These are phyloP conservation scores for Ichneumoninae sp. DNA, from an alignment of 2,888 invertebrate species.

Conservation along the genomic window DNA sequence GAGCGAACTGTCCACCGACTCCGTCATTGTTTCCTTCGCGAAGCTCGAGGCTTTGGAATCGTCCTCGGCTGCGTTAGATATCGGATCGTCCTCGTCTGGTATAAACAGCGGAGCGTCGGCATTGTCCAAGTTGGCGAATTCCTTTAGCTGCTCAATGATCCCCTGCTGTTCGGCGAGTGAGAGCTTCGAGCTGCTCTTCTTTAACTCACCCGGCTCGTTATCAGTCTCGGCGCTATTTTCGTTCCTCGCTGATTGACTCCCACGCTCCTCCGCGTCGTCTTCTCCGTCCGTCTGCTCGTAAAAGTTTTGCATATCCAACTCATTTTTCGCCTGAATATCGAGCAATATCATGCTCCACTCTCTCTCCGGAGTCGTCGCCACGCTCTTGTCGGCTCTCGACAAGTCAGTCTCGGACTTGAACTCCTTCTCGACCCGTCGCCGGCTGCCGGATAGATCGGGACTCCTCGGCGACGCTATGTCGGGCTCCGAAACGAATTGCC, in stretches of 20 bases:
- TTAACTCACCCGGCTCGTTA: conserved; percentile 53
- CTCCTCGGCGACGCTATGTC: conserved; percentile 78
- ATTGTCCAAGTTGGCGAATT: conserved; percentile 81
- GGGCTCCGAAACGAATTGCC: conserved; percentile 82
- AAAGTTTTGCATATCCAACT: conserved; percentile 59
- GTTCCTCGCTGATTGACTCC: not conserved
- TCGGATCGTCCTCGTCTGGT: conserved; percentile 68
- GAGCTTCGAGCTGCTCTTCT: conserved; percentile 73
- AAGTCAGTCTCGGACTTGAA: conserved; percentile 81
- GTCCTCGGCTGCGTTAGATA: conserved; percentile 27
- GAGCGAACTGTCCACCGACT: conserved; percentile 69
- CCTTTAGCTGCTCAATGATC: conserved; percentile 80
- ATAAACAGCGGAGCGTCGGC: conserved; percentile 76
- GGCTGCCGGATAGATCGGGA: conserved; percentile 55
- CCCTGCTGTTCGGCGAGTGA: conserved; percentile 78
- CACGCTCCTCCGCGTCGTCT: not conserved
- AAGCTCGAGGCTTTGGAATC: conserved; percentile 48
- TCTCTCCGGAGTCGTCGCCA: conserved; percentile 73
- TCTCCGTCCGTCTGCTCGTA: conserved; percentile 34
- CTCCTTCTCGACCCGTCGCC: conserved; percentile 64
- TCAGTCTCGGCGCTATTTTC: conserved; percentile 30
- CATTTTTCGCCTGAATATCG: conserved; percentile 76
- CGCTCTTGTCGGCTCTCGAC: conserved; percentile 71
- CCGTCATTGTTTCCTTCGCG: conserved; percentile 69
- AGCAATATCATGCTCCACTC: conserved; percentile 79